These are phyloP conservation scores for Yasuhikotakia modesta DNA, from an alignment of 2,797 vertebrate species.

Conservation along the genomic window DNA sequence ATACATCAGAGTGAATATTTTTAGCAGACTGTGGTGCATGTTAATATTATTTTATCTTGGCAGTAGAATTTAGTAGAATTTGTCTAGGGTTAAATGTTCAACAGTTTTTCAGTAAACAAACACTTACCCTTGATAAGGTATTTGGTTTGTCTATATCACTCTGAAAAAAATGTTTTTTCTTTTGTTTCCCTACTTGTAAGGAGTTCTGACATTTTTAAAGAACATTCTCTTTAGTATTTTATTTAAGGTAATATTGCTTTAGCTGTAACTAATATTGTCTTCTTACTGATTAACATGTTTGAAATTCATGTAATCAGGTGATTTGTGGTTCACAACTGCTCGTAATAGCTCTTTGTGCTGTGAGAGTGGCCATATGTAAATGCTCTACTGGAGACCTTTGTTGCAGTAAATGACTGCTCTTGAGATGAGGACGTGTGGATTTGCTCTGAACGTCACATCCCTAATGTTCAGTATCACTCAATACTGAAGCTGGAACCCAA, in stretches of 20 bases:
- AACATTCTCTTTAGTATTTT: not conserved
- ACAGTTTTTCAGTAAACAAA: not conserved
- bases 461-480: not conserved
- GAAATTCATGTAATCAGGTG: not conserved
- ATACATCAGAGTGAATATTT: not conserved
- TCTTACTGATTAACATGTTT: no score
- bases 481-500: constrained; percentile 5
- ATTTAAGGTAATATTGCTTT: not conserved
- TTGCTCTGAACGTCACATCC: not conserved
- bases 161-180: not conserved
- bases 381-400: constrained; percentile 20
- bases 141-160: not conserved
- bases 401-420: constrained; percentile 29
- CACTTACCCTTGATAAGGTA: not conserved
- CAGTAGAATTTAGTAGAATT: not conserved
- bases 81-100: not conserved
- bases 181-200: not conserved
- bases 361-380: constrained; percentile 15
- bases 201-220: not conserved
- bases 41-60: not conserved
- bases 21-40: not conserved
- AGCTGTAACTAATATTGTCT: not conserved
- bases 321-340: constrained; percentile 15
- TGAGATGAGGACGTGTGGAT: constrained; percentile 23
- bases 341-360: constrained; percentile 29